phyloP scores from a whole-genome alignment of 2,797 vertebrate genomes.

The Eutrigla gurnardus region DNA sequence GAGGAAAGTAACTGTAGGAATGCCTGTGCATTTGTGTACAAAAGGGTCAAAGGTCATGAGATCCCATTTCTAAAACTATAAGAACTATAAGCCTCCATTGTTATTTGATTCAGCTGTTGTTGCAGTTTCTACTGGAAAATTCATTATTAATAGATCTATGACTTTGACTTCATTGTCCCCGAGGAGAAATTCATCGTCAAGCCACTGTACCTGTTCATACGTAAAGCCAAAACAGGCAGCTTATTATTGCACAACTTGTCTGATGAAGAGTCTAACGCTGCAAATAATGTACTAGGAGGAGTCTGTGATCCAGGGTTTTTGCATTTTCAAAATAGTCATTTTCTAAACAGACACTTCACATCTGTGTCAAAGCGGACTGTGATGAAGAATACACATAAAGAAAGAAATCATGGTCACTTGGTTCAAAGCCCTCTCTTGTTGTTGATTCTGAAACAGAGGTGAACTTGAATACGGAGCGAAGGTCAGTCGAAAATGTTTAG shows the following conservation, averaged over 20 bases:
- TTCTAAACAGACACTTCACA: no score
- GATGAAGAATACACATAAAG: neutral
- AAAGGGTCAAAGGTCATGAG: neutral
- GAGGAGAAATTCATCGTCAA: no score
- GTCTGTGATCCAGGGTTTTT: neutral
- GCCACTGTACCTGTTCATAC: neutral
- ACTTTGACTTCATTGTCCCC: no score
- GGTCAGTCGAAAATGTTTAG: neutral
- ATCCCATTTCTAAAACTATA: no score
- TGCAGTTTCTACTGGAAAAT: neutral
- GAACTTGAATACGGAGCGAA: conserved; percentile 13
- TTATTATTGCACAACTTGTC: neutral
- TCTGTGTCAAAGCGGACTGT: neutral
- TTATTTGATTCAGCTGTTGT: neutral
- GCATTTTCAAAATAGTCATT: neutral
- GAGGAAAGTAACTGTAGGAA: neutral
- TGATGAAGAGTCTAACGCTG: neutral
- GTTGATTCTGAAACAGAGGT: conserved; percentile 21
- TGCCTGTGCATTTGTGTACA: neutral
- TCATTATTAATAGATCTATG: neutral
- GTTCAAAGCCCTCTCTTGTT: conserved; percentile 13
- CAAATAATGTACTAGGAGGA: neutral
- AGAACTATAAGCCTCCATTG: neutral
- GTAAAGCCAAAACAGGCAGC: neutral
- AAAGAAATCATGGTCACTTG: neutral